Evolutionary conservation across 2,888 invertebrate species (phyloP), one percentile per base, ranked within the genome.

Genomic region (Exephanes ischioxanthus): DNA sequence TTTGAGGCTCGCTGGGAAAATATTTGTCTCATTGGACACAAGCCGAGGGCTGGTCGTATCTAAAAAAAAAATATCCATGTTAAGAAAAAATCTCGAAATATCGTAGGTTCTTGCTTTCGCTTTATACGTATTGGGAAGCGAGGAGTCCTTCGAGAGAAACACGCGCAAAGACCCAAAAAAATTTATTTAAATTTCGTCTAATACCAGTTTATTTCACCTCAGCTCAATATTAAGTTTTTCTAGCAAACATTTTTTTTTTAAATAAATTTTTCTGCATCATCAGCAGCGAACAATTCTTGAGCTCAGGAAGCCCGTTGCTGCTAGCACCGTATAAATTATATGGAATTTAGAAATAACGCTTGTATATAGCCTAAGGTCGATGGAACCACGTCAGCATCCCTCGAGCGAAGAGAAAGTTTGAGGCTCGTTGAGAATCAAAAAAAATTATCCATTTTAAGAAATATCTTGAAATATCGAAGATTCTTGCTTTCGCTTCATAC

Each of bases 331-430:
- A 37, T 63, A 77, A 55, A 83, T 86, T 77, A 83, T 76, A 80
- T 73, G 80, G 83, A 83, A 83, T 86, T 83, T 86, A 37, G 73
- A 80, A 86, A 86, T 83, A 33, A 33, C 6, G 33, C 33, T 33
- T 33, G 6, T 33, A 6, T 33, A 33, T 33, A 33, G 33, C 68
- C 41, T 41, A 81, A 67, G 30, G 26, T 82, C 75, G 76, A 70
- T 61, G 71, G 37, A 33, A 19, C 45, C 37, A 30, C 41, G 66
- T 77, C 76, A 76, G 53, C 83, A 80, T 67, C 70, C 80, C 72
- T 33, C 70, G 79, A 53, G 26, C 53, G 16, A 86, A 80, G 83
- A 73, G 80, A 83, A 86, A 86, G 83, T 83, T 83, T 58, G 11
- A 37, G 30, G 63, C 33, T 37, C 22, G 26, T n/a, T 26, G 51